A percentile compares a stretch with the other conserved stretches of the same genome.
phyloP scores from a whole-genome alignment of 2,888 invertebrate species.

The Augiades crinisus region DNA sequence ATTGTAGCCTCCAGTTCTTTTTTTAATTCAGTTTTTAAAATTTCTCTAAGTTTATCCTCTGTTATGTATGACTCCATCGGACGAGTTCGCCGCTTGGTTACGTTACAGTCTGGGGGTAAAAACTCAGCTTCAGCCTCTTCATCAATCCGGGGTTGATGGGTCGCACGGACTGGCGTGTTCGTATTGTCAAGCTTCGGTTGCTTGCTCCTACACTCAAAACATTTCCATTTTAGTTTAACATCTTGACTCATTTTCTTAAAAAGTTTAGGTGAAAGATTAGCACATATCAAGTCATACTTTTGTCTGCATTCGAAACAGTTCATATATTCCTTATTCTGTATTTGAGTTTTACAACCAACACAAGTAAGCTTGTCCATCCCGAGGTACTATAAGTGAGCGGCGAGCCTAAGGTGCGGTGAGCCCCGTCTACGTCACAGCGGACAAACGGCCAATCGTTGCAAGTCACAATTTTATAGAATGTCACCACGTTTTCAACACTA shows the following conservation, averaged over 20 bases:
- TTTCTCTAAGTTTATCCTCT: background rate
- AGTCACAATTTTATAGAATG: too few relatives aligned
- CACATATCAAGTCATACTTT: background rate
- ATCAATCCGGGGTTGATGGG: background rate
- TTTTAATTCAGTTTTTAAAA: background rate
- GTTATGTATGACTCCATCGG: background rate
- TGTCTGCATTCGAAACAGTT: background rate
- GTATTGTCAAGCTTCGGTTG: slow-evolving; percentile 8
- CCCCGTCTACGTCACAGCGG: background rate
- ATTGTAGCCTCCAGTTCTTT: background rate
- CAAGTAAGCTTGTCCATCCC: background rate
- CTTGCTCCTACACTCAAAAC: slow-evolving; percentile 13
- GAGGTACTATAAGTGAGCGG: background rate
- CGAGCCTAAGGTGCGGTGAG: background rate
- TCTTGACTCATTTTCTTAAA: slow-evolving; percentile 7
- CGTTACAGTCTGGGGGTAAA: background rate
- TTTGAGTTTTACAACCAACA: background rate
- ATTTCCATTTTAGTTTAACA: slow-evolving; percentile 7
- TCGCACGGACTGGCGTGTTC: slow-evolving; percentile 6
- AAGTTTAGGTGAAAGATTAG: background rate
- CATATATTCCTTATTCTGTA: background rate
- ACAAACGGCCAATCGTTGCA: background rate
- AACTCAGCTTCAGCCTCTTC: background rate
- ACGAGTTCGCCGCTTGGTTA: background rate
- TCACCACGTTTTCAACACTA: too few relatives aligned